These are phyloP conservation scores for Perccottus glenii DNA, from an alignment of 2,113 vertebrate genomes.

Conservation along the genomic window DNA sequence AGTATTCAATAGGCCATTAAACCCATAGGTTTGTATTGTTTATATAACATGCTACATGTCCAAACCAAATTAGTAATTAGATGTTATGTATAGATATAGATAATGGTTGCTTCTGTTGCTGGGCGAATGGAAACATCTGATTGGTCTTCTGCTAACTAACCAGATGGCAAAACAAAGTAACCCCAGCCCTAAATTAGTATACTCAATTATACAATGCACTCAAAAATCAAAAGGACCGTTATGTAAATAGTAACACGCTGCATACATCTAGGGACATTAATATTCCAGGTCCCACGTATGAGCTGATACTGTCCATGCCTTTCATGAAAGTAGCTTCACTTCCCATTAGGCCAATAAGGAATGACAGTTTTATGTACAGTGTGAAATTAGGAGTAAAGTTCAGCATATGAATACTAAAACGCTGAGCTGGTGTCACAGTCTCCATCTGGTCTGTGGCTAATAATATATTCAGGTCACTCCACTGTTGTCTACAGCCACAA, in stretches of 20 bases:
- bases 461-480: slow-evolving; percentile 66
- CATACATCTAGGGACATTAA: background rate
- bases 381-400: slow-evolving; percentile 11
- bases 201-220: too few relatives aligned
- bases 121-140: too few relatives aligned
- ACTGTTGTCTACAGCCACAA: slow-evolving; percentile 50
- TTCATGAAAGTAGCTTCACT: slow-evolving; percentile 38
- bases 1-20: too few relatives aligned
- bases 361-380: slow-evolving; percentile 15
- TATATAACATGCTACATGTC: too few relatives aligned
- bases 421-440: slow-evolving; percentile 21
- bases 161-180: too few relatives aligned
- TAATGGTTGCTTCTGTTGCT: too few relatives aligned
- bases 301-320: slow-evolving; percentile 12
- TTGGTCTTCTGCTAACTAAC: too few relatives aligned
- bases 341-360: slow-evolving; percentile 34
- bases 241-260: background rate
- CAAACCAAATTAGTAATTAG: too few relatives aligned
- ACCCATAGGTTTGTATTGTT: too few relatives aligned
- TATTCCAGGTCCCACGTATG: background rate
- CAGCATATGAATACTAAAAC: slow-evolving; percentile 39
- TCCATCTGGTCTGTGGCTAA: slow-evolving; percentile 34
- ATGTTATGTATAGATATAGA: too few relatives aligned
- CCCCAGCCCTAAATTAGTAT: too few relatives aligned
- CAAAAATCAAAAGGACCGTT: background rate